A percentile compares a stretch with the other conserved stretches of the same genome.
Conservation (phyloP, 1,140 invertebrate genomes). For the Antheraea mylitta region DNA sequence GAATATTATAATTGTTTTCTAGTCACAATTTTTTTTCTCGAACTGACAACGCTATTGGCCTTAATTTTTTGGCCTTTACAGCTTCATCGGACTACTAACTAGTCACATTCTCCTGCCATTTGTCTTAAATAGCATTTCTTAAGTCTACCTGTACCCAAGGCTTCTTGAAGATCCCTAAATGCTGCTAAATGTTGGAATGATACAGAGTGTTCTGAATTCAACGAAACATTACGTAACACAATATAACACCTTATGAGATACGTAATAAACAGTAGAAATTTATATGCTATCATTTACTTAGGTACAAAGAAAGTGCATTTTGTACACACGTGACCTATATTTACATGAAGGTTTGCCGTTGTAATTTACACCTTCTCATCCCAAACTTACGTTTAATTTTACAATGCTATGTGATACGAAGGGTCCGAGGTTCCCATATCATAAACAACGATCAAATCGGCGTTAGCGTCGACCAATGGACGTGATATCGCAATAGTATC, state of each 20-base stretch:
- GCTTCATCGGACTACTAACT: too few species aligned
- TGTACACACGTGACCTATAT: background rate
- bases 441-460: constrained; percentile 13
- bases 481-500: background rate
- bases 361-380: background rate
- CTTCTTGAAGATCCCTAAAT: too few species aligned
- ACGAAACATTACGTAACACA: too few species aligned
- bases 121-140: too few species aligned
- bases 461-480: background rate
- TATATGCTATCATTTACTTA: background rate
- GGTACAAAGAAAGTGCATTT: background rate
- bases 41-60: too few species aligned
- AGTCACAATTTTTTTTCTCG: too few species aligned
- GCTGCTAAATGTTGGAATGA: too few species aligned
- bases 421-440: constrained; percentile 7
- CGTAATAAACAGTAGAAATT: background rate
- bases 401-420: background rate
- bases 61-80: too few species aligned
- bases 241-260: background rate
- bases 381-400: background rate
- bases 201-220: too few species aligned
- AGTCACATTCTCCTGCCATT: too few species aligned
- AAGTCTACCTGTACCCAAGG: too few species aligned
- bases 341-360: background rate
- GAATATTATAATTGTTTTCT: too few species aligned